phyloP scores from a whole-genome alignment of 2,113 vertebrate genomes.

The Percina caprodes region DNA sequence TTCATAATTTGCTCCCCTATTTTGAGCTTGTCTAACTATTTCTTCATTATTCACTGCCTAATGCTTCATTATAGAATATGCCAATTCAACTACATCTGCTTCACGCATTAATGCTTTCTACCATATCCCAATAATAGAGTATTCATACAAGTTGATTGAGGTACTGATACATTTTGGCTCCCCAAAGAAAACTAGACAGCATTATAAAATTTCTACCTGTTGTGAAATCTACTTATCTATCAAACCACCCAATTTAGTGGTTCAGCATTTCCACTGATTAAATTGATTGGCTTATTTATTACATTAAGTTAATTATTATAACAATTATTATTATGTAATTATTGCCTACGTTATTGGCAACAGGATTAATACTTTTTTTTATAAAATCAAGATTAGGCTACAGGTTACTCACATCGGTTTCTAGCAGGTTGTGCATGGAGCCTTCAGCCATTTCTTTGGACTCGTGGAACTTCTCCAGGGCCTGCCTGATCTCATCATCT shows the following conservation, averaged over 20 bases:
- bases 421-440: slow-evolving; percentile 96
- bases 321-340: no score
- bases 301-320: neutral
- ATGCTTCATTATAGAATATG: neutral
- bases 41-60: neutral
- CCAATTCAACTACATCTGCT: neutral
- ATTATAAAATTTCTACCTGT: neutral
- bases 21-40: neutral
- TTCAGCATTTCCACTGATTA: neutral
- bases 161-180: neutral
- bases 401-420: slow-evolving; percentile 90
- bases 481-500: slow-evolving; percentile 91
- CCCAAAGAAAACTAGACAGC: neutral
- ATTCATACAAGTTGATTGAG: no score
- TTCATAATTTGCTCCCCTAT: neutral
- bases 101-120: neutral
- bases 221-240: neutral
- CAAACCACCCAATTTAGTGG: neutral
- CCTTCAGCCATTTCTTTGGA: slow-evolving; percentile 93
- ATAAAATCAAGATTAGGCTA: neutral
- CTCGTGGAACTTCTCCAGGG: slow-evolving; percentile 96
- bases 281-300: neutral
- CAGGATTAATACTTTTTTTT: neutral
- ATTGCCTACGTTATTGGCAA: neutral
- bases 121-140: neutral